These are phyloP conservation scores for Telmatochromis sp. DNA, from an alignment of 2,113 vertebrate genomes.

Conservation along the genomic window DNA sequence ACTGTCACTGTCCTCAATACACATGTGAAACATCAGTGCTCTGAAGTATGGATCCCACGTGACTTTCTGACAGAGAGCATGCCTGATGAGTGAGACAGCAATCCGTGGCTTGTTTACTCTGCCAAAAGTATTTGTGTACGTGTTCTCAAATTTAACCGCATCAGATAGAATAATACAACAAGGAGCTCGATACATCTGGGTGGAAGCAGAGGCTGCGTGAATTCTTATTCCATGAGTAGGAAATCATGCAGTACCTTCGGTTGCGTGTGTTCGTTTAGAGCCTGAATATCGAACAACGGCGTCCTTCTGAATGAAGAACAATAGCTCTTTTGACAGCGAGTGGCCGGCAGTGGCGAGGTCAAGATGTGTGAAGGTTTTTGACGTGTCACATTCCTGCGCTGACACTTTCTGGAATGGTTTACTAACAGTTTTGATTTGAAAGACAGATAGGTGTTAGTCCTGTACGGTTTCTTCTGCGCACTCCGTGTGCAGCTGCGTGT, in stretches of 20 bases:
- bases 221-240: conserved; percentile 43
- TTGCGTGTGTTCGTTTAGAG: conserved; percentile 11
- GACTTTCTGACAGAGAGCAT: conserved; percentile 25
- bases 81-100: conserved; percentile 1
- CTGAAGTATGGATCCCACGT: background rate
- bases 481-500: background rate
- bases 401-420: background rate
- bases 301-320: conserved; percentile 41
- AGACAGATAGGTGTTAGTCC: background rate
- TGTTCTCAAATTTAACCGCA: background rate
- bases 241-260: conserved; percentile 33
- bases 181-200: background rate
- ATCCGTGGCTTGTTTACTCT: background rate
- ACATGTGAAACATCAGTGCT: background rate
- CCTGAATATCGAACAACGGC: conserved; percentile 38
- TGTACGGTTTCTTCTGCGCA: background rate
- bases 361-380: conserved; percentile 11
- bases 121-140: background rate
- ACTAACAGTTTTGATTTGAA: background rate
- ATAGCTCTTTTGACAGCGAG: conserved; percentile 45
- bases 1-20: background rate
- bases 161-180: conserved; percentile 8
- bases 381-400: conserved; percentile 1
- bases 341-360: background rate
- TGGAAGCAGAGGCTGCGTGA: background rate